Base-by-base conservation (phyloP, 2,113 vertebrate species). In the Semnopithecus entellus region DNA sequence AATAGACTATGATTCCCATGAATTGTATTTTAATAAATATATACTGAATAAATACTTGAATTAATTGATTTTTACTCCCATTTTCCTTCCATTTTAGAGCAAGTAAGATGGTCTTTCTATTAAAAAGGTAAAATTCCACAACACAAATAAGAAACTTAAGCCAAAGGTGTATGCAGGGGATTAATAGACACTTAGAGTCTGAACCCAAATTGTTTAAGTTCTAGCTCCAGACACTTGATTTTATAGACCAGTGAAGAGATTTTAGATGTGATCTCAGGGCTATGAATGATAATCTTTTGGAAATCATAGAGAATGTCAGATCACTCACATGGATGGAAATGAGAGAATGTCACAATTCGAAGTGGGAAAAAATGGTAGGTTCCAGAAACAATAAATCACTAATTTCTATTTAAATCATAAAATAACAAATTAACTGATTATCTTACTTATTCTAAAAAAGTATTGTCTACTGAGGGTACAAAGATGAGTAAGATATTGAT, bases 381-480 rank as follows among this genome's bases (percentile, higher is more conserved):
- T 91, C 25, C 10, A 94, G 72, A 84, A 87, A 81, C 9, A 73
- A 87, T 25, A 92, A 89, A 61, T 86, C 6, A 87, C 17, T 70
- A 52, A 83, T 57, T 90, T 90, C 81, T 78, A 66, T 78, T 81
- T 73, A 90, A 90, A 82, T 92, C 13, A 76, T 50, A 64, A 88
- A 95, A 79, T 79, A 76, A 40, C 45, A 61, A 81, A 82, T 13
- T 43, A 76, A 84, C 8, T 82, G 70, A 76, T 50, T 43, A 94
- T 72, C 40, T 92, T 95, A 55, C 66, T 87, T 92, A 88, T 83
- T 79, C 35, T 85, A 43, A 88, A 88, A 84, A 81, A 43, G 66
- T 35, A 66, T 48, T 91, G 61, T 68, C 43, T 96, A 85, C 30
- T 30, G 52, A 80, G 5, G 18, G 70, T 73, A 66, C 4, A 52